These are phyloP conservation scores for Odontesthes bonariensis DNA, from an alignment of 2,113 vertebrate species.

Conservation along the genomic window DNA sequence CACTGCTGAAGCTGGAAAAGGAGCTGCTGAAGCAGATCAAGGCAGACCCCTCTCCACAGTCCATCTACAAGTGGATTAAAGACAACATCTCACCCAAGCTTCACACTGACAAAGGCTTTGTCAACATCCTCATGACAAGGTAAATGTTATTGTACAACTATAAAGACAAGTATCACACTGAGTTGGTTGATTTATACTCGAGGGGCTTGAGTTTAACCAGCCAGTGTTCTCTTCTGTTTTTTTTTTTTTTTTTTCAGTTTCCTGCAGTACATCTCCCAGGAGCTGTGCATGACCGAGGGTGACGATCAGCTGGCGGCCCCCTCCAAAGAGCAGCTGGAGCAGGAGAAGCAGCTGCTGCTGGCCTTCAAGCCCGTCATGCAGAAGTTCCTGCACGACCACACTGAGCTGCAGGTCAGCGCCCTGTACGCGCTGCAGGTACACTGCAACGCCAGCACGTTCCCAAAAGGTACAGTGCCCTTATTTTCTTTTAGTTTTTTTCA, in stretches of 20 bases:
- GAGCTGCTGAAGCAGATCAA: constrained; percentile 97
- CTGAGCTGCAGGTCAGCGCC: constrained; percentile 96
- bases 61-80: constrained; percentile 99
- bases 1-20: constrained; percentile 98
- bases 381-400: constrained; percentile 98
- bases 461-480: constrained; percentile 96
- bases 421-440: constrained; percentile 98
- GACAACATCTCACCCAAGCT: constrained; percentile 99
- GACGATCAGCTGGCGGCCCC: constrained; percentile 92
- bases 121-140: constrained; percentile 99
- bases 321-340: constrained; percentile 95
- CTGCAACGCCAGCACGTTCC: constrained; percentile 93
- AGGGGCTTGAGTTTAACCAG: not conserved
- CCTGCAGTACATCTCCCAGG: constrained; percentile 94
- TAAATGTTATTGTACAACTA: constrained; percentile 49
- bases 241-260: constrained; percentile 81
- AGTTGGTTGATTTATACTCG: not conserved
- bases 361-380: constrained; percentile 99
- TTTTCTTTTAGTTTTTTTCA: too few relatives aligned
- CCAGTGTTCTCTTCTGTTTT: not conserved
- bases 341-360: constrained; percentile 95
- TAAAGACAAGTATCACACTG: too few relatives aligned
- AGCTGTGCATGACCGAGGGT: constrained; percentile 89
- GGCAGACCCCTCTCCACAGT: constrained; percentile 96
- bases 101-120: constrained; percentile 98